Percentiles rank a stretch among this genome's conserved stretches.
Evolutionary conservation across 1,140 invertebrate species (phyloP).

Genomic region (Rhopalosiphum maidis): DNA sequence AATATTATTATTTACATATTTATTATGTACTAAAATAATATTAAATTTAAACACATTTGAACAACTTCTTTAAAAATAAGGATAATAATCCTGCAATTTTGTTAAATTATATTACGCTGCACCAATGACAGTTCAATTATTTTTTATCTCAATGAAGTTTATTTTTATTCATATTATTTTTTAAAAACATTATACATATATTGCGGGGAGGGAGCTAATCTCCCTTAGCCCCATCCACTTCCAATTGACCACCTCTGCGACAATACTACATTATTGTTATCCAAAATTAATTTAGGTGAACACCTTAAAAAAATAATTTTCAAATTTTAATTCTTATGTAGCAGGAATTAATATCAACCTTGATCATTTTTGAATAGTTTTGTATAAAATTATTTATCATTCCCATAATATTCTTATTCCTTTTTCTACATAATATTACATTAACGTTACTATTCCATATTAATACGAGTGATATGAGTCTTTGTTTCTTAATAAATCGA

Average conservation of each 20-base stretch:
- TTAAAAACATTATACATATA: too few species aligned
- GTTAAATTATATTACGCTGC: background rate
- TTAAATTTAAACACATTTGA: too few species aligned
- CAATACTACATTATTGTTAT: accelerated
- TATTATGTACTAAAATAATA: too few species aligned
- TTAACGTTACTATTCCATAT: background rate
- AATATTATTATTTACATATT: too few species aligned
- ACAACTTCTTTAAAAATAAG: too few species aligned
- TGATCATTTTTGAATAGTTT: background rate
- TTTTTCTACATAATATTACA: background rate
- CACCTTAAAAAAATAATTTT: background rate
- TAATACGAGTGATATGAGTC: background rate
- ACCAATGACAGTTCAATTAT: background rate
- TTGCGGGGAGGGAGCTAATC: too few species aligned
- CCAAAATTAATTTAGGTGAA: background rate
- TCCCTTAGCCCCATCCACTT: background rate
- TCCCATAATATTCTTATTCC: background rate
- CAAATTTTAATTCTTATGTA: background rate
- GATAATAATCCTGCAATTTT: background rate
- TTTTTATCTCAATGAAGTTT: background rate
- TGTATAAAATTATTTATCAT: background rate
- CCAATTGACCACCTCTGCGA: background rate
- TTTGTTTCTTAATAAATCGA: too few species aligned
- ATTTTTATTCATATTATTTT: background rate
- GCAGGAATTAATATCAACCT: background rate